Evolutionary conservation across 2,888 invertebrate species (phyloP).

Genomic region (Polydrusus cervinus): DNA sequence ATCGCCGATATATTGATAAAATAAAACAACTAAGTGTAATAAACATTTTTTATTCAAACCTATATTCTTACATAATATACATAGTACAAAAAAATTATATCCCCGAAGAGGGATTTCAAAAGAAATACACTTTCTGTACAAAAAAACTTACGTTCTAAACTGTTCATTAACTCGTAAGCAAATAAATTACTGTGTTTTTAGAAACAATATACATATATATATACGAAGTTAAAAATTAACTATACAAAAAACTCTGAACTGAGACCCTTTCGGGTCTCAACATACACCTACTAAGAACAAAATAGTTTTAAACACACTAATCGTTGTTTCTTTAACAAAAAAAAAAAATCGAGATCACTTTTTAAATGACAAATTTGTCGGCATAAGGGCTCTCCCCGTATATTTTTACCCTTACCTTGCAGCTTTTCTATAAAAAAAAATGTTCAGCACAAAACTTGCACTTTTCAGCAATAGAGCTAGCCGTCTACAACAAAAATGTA

Average conservation of each 20-base stretch:
- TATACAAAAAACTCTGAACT: constrained; percentile 60
- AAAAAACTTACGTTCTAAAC: constrained; percentile 68
- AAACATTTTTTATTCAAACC: constrained; percentile 78
- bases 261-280: too few relatives aligned
- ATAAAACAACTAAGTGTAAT: constrained; percentile 60
- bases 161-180: constrained; percentile 71
- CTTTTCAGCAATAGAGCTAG: too few relatives aligned
- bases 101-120: constrained; percentile 60
- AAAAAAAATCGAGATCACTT: constrained; percentile 69
- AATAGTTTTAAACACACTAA: constrained; percentile 55
- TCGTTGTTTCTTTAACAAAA: constrained; percentile 60
- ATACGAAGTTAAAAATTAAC: constrained; percentile 64
- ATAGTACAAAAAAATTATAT: constrained; percentile 86
- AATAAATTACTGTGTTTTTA: constrained; percentile 69
- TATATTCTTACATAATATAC: constrained; percentile 89
- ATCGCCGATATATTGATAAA: too few relatives aligned
- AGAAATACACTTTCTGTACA: constrained; percentile 71
- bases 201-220: constrained; percentile 70
- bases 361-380: constrained; percentile 42
- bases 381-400: background rate
- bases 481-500: too few relatives aligned
- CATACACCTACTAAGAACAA: constrained; percentile 48
- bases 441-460: too few relatives aligned
- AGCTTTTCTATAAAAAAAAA: too few relatives aligned
- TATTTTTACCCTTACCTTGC: too few relatives aligned